Evolutionary conservation across 2,888 invertebrate species (phyloP).

Genomic region (Rotaria socialis): DNA sequence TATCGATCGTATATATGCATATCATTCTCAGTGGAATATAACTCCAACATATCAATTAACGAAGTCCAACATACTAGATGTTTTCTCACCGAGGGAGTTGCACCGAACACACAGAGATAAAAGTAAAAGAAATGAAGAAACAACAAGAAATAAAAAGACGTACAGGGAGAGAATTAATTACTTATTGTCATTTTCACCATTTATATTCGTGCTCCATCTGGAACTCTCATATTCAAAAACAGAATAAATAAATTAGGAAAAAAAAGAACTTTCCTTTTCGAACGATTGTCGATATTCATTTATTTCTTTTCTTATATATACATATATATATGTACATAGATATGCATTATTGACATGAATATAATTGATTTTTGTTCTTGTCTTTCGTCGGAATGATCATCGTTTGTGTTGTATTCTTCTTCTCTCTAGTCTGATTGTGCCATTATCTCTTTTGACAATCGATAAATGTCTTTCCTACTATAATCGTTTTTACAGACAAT

Average conservation of each 20-base stretch:
- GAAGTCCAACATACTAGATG: neutral
- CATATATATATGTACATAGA: neutral
- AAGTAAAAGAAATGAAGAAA: neutral
- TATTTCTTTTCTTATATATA: constrained; percentile 28
- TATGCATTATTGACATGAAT: neutral
- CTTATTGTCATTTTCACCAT: neutral
- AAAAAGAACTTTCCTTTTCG: neutral
- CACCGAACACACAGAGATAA: constrained; percentile 1
- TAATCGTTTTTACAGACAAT: constrained; percentile 19
- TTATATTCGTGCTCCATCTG: neutral
- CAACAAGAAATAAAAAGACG: neutral
- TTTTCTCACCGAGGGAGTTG: constrained; percentile 16
- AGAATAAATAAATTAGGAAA: neutral
- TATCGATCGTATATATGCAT: constrained; percentile 10
- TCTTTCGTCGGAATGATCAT: neutral
- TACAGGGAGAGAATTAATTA: neutral
- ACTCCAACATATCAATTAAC: constrained; percentile 32
- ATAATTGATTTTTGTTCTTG: constrained; percentile 22
- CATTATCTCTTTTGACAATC: constrained; percentile 26
- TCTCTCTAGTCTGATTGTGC: neutral
- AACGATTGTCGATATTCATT: constrained; percentile 20
- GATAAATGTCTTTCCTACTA: constrained; percentile 4
- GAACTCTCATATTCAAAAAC: neutral
- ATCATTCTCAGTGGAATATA: constrained; percentile 29
- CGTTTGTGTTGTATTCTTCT: neutral